These are phyloP conservation scores for Solea solea DNA, from an alignment of 2,113 vertebrate species.

Conservation along the genomic window DNA sequence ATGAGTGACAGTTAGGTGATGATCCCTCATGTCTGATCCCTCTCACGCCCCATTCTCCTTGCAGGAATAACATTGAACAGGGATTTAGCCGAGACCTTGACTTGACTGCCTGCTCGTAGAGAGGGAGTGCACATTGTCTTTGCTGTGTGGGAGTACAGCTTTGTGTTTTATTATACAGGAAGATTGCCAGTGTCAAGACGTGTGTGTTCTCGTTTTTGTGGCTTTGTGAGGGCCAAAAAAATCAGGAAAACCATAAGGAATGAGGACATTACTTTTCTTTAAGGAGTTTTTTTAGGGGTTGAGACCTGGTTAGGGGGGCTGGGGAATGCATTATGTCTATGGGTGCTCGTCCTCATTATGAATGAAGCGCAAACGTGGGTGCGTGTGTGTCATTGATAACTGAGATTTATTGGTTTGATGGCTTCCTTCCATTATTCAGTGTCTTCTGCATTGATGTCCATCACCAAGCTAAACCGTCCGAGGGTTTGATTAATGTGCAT, in stretches of 20 bases:
- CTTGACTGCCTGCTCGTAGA: slow-evolving; percentile 40
- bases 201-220: too few relatives aligned
- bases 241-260: too few relatives aligned
- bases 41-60: slow-evolving; percentile 58
- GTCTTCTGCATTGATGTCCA: slow-evolving; percentile 15
- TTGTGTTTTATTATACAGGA: neutral
- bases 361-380: too few relatives aligned
- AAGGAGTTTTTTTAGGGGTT: too few relatives aligned
- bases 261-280: too few relatives aligned
- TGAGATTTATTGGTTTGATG: slow-evolving; percentile 23
- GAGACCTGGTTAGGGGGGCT: too few relatives aligned
- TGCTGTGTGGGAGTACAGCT: slow-evolving; percentile 5
- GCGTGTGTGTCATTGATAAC: slow-evolving; percentile 10
- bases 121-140: slow-evolving; percentile 11
- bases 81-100: slow-evolving; percentile 74
- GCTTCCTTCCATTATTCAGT: neutral
- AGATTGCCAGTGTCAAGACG: neutral
- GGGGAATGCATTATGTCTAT: too few relatives aligned
- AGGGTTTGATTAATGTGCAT: slow-evolving; percentile 30
- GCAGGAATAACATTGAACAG: slow-evolving; percentile 64
- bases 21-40: slow-evolving; percentile 69
- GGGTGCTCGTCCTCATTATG: too few relatives aligned
- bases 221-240: neutral
- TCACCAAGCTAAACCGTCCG: neutral
- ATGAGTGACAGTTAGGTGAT: slow-evolving; percentile 59